Evolutionary conservation across 2,113 vertebrate genomes (phyloP), one percentile per base, ranked within the genome.

Genomic region (Serranochromis macrocephalus): DNA sequence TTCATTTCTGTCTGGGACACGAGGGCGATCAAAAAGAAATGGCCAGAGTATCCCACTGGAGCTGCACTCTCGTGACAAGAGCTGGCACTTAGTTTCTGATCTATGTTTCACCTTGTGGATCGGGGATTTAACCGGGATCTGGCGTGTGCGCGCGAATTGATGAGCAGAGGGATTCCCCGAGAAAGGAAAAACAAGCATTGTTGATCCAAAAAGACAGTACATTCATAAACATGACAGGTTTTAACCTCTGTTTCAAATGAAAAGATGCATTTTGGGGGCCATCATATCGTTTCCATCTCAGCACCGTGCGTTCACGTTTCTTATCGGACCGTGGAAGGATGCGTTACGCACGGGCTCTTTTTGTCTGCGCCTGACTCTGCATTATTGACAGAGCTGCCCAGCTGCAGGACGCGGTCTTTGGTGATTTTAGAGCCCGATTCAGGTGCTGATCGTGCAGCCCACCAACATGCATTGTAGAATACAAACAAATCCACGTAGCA

Each of bases 341-440:
- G 89, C 89, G 87, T 92, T 93, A 93, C 92, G 91, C 92, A 90
- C 86, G 89, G 88, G 9, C 84, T 47, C 55, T 71, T 83, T 63
- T 82, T 24, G 80, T 83, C 88, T 89, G 86, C 89, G 94, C 93
- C 91, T 93, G 92, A 91, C 91, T 81, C 84, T 78, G 87, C 85
- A 81, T 21, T 68, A 83, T 47, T 85, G 85, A 82, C 84, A 49
- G 16, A 80, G 68, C 71, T n/a, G 58, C 84, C 51, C 4, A 26
- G 80, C 86, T 92, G 49, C 80, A 54, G 83, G 87, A 81, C 61
- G 40, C 58, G 21, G 42, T 79, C 53, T 71, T 12, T 66, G 45
- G 71, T 87, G 45, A 21, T 84, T 85, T 84, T 55, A 78, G 7
- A 26, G 53, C 29, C 68, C 21, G 14, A 86, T 54, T 54, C n/a